phyloP scores from a whole-genome alignment of 2,888 invertebrate genomes.

The Lasioglossum figueresi region DNA sequence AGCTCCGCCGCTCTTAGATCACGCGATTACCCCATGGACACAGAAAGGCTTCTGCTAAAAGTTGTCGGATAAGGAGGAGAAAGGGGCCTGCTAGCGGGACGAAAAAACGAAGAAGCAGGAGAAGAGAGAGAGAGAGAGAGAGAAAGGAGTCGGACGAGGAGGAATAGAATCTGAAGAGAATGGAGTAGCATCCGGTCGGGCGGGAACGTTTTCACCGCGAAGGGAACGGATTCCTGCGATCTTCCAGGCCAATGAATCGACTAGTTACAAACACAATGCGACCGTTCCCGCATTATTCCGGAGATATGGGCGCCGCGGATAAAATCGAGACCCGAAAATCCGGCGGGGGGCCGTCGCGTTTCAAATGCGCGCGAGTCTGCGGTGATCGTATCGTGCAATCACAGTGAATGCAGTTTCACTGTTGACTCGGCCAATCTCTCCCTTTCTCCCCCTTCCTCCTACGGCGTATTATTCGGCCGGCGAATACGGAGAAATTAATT shows the following conservation, averaged over 20 bases:
- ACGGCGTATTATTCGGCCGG: conserved; percentile 36
- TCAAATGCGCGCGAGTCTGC: conserved; percentile 15
- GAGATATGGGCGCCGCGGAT: conserved; percentile 22
- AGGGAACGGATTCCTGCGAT: conserved; percentile 3
- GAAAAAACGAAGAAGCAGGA: not conserved
- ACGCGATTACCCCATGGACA: conserved; percentile 78
- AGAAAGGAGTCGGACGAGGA: not conserved
- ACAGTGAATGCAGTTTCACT: conserved; percentile 44
- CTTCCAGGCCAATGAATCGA: conserved; percentile 21
- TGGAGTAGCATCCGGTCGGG: conserved; percentile 21
- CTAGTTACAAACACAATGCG: conserved; percentile 15
- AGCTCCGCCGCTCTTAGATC: conserved; percentile 73
- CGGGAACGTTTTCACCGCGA: conserved; percentile 24
- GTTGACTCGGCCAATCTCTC: conserved; percentile 38
- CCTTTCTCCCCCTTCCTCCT: not conserved
- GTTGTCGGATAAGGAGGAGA: conserved; percentile 64
- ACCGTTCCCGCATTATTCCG: conserved; percentile 20
- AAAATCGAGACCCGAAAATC: conserved; percentile 46
- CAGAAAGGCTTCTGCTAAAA: conserved; percentile 79
- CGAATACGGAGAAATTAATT: conserved; percentile 43
- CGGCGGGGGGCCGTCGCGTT: not conserved
- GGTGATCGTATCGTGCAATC: conserved; percentile 50
- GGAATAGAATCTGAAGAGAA: not conserved
- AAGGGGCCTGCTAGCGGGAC: not conserved
- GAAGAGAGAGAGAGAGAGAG: not conserved